Base-by-base conservation (phyloP, 1,140 invertebrate genomes). In the Cephus cinctus region DNA sequence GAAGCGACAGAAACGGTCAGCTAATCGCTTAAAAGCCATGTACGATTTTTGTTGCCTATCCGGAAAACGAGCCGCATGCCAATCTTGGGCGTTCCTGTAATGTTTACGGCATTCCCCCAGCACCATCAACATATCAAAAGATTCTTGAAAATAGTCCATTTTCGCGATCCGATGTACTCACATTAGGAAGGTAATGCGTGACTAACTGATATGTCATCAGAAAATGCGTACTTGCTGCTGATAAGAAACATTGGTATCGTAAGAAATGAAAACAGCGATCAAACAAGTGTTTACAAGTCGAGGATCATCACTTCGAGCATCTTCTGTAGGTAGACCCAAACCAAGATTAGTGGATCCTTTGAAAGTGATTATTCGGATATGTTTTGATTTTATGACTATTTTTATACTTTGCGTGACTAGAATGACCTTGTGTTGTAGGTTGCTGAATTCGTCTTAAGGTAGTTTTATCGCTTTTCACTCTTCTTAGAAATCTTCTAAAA, bases 291-390 rank as follows among this genome's bases (percentile, higher is more conserved):
- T 35, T 36, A 21, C 31, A 45, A 45, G 43, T 35, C 18, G 15
- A 32, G 27, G 27, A 18, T 44, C 41, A 43, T 30, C 41, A 43
- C 16, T 43, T 43, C 12, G 41, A 43, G 22, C 27, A 30, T 43
- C 41, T 20, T 31, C 16, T 40, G 20, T 25, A 40, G 15, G 34
- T 36, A 36, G 34, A 19, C 5, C 15, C 16, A 40, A n/a, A 40
- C 15, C 15, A 1, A 40, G 1, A 19, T 40, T 40, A 15, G 38
- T 40, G 20, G 38, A 34, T 34, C n/a, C 16, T 38, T 38, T 38
- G 23, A 27, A 18, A 42, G 19, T 19, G 40, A 27, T 27, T 27
- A 42, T 42, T 8, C 16, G n/a, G 12, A 20, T 2, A 36, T 16
- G 32, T 38, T 38, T 38, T 16, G n/a, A n/a, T n/a, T n/a, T n/a